A percentile compares a stretch with the other conserved stretches of the same genome.
Evolutionary conservation across 2,113 vertebrate species (phyloP).

Genomic region (Atherinomorus stipes): DNA sequence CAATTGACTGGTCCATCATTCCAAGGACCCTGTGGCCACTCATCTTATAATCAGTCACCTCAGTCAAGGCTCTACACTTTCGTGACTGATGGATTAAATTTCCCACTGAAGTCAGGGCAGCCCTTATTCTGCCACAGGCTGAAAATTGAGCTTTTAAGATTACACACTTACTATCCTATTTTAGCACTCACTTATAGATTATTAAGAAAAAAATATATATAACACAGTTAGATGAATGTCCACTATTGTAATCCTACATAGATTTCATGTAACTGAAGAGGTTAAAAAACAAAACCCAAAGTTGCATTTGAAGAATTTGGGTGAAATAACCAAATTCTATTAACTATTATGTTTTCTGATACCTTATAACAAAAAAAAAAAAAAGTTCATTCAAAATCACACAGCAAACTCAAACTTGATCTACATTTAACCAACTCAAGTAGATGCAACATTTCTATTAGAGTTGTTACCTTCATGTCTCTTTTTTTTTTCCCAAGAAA

Average conservation of each 20-base stretch:
- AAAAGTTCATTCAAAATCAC: too few relatives aligned
- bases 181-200: neutral
- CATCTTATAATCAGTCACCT: neutral
- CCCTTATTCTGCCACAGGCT: neutral
- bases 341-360: too few relatives aligned
- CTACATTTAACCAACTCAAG: neutral
- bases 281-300: constrained; percentile 11
- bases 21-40: constrained; percentile 19
- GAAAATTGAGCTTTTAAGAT: constrained; percentile 13
- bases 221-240: too few relatives aligned
- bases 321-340: too few relatives aligned
- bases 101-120: neutral
- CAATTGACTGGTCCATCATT: constrained; percentile 6
- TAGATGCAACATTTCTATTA: neutral
- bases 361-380: too few relatives aligned
- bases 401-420: too few relatives aligned
- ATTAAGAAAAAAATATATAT: neutral
- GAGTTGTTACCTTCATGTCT: neutral
- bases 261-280: too few relatives aligned
- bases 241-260: too few relatives aligned
- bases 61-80: constrained; percentile 9
- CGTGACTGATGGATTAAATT: constrained; percentile 19
- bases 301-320: too few relatives aligned
- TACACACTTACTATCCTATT: constrained; percentile 3
- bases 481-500: too few relatives aligned